phyloP scores from a whole-genome alignment of 1,140 invertebrate genomes.

The Mya arenaria region DNA sequence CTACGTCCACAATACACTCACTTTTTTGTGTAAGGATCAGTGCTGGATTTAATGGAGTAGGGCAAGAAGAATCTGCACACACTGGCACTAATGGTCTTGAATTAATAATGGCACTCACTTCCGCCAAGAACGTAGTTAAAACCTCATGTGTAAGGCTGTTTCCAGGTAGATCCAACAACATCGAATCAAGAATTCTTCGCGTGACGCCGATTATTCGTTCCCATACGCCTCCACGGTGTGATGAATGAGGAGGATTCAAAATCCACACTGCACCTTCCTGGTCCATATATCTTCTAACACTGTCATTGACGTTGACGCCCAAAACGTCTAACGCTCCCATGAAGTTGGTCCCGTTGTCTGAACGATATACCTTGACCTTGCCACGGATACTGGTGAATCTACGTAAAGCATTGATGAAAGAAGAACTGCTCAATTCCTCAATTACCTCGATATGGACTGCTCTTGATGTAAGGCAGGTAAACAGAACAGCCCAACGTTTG shows the following conservation, averaged over 20 bases:
- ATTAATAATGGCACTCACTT: constrained; percentile 54
- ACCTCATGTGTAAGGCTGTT: constrained; percentile 53
- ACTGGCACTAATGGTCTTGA: constrained; percentile 46
- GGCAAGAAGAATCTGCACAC: constrained; percentile 37
- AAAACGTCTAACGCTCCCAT: constrained; percentile 32
- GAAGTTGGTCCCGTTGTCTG: constrained; percentile 62
- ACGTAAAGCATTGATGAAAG: constrained; percentile 59
- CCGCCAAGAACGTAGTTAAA: constrained; percentile 43
- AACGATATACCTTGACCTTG: constrained; percentile 28
- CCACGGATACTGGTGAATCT: constrained; percentile 56
- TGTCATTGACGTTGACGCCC: background rate
- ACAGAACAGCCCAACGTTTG: too few relatives aligned
- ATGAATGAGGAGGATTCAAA: constrained; percentile 4
- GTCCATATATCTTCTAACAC: background rate
- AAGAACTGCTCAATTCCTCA: too few relatives aligned
- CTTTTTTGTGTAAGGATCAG: constrained; percentile 52
- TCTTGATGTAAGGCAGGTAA: too few relatives aligned
- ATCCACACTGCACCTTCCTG: background rate
- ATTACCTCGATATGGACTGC: too few relatives aligned
- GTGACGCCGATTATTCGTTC: constrained; percentile 51
- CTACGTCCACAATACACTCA: background rate
- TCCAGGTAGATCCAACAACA: constrained; percentile 2
- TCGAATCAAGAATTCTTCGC: constrained; percentile 38
- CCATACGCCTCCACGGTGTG: constrained; percentile 31
- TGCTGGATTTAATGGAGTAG: constrained; percentile 40